Conservation (phyloP, 2,797 vertebrate genomes). For the Aeoliscus strigatus region DNA sequence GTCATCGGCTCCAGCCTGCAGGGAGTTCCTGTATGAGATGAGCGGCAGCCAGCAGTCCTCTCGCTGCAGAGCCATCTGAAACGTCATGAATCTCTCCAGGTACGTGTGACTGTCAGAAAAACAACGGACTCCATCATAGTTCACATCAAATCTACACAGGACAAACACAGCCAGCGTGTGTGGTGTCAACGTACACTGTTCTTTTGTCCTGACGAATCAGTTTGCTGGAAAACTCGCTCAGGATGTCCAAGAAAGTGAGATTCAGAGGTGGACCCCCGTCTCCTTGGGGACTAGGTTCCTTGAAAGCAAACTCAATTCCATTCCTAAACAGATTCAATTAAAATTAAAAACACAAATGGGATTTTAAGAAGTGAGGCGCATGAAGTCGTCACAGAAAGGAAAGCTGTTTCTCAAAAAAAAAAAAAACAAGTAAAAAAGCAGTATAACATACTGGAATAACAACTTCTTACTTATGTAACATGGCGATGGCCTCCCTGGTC, state of each 20-base stretch:
- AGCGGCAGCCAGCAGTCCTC: slow-evolving; percentile 99
- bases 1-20: slow-evolving; percentile 91
- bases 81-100: slow-evolving; percentile 98
- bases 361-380: too few relatives aligned
- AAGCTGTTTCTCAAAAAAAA: slow-evolving; percentile 1
- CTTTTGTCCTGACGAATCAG: slow-evolving; percentile 95
- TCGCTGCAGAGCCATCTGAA: slow-evolving; percentile 96
- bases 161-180: neutral
- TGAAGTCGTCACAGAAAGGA: slow-evolving; percentile 3
- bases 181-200: slow-evolving; percentile 85
- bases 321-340: slow-evolving; percentile 82
- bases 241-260: slow-evolving; percentile 92
- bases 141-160: neutral
- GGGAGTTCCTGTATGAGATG: slow-evolving; percentile 96
- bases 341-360: too few relatives aligned
- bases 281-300: slow-evolving; percentile 92
- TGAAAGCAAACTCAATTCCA: slow-evolving; percentile 98
- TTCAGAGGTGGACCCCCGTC: slow-evolving; percentile 90
- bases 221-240: slow-evolving; percentile 97
- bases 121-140: slow-evolving; percentile 9
- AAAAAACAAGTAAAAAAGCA: too few relatives aligned
- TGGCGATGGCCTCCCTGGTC: slow-evolving; percentile 95
- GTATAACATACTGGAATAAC: too few relatives aligned
- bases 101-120: slow-evolving; percentile 84
- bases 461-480: slow-evolving; percentile 93